phyloP scores from a whole-genome alignment of 2,888 invertebrate species.

The Drosophila tripunctata region DNA sequence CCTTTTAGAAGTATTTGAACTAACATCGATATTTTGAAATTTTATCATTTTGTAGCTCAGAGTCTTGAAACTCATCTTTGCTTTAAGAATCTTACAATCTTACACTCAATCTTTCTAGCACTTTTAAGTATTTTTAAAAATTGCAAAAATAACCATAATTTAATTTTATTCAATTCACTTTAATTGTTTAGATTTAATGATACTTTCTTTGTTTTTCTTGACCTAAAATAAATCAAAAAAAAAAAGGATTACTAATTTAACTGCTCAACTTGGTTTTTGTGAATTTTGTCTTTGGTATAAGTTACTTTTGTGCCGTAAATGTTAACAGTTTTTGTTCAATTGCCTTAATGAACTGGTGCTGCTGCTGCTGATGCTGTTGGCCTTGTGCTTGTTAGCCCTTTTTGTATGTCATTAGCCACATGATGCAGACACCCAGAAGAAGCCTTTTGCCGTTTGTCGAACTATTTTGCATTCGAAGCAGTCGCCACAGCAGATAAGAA shows the following conservation, averaged over 20 bases:
- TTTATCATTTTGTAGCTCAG: no score
- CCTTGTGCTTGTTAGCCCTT: conserved; percentile 44
- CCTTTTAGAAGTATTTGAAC: no score
- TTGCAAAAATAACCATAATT: no score
- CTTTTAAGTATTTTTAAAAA: no score
- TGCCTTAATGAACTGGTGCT: conserved; percentile 54
- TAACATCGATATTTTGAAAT: no score
- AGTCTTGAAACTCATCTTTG: no score
- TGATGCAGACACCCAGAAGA: conserved; percentile 43
- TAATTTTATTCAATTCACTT: no score
- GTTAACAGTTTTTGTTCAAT: conserved; percentile 20
- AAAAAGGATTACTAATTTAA: neutral
- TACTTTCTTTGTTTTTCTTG: no score
- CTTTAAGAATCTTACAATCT: no score
- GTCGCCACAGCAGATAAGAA: conserved; percentile 36
- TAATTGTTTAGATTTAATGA: neutral
- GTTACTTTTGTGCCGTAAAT: conserved; percentile 6
- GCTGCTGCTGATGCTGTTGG: conserved; percentile 17
- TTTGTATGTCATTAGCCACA: conserved; percentile 58
- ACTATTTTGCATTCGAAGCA: conserved; percentile 72
- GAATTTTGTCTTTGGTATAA: neutral
- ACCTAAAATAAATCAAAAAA: no score
- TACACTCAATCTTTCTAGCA: no score
- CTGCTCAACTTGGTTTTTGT: conserved; percentile 4
- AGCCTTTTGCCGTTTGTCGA: conserved; percentile 55